Conservation (phyloP, 2,797 vertebrate genomes). For the Delichon dasypus region DNA sequence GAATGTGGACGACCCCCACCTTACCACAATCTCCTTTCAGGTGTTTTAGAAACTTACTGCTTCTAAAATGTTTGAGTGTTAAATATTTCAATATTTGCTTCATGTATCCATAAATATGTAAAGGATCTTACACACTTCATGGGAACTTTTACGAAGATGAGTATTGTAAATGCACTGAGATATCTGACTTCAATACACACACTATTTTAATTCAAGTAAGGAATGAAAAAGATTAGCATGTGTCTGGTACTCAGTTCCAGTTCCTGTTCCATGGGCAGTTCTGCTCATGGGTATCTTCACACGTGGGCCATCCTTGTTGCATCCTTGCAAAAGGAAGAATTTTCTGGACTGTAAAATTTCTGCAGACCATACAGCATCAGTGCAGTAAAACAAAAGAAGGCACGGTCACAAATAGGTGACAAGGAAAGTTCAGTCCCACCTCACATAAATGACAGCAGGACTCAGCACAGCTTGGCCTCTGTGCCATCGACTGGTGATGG, state of each 20-base stretch:
- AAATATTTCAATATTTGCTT: not conserved
- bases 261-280: not conserved
- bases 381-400: not conserved
- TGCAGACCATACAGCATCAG: fast-evolving
- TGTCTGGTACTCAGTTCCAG: not conserved
- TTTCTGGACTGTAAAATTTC: not conserved
- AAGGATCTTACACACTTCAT: not conserved
- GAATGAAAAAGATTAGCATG: not conserved
- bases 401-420: not conserved
- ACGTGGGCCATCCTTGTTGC: not conserved
- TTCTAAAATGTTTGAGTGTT: not conserved
- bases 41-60: not conserved
- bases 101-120: not conserved
- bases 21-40: not conserved
- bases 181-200: not conserved
- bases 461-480: fast-evolving
- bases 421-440: not conserved
- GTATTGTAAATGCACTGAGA: not conserved
- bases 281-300: not conserved
- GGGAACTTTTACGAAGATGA: not conserved
- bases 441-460: not conserved
- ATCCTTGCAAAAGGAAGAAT: not conserved
- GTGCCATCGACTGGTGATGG: not conserved
- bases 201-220: not conserved
- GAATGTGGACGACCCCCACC: not conserved